Conservation (phyloP, 2,113 vertebrate species). For the Atrichornis clamosus region DNA sequence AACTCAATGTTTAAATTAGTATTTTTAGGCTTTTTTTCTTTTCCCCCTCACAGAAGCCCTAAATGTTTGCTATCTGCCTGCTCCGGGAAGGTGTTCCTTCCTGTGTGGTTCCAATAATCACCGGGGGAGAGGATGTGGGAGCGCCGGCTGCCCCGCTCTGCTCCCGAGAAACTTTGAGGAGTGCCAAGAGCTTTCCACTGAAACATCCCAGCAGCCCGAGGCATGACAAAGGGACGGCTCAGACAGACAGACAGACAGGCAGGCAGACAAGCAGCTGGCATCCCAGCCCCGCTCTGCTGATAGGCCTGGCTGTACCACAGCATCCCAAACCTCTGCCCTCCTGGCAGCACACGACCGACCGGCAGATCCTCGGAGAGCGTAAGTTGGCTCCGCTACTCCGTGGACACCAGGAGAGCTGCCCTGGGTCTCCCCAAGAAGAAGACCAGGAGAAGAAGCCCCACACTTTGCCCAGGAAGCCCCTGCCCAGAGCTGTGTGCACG, state of each 20-base stretch:
- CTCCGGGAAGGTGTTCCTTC: neutral
- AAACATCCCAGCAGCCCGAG: neutral
- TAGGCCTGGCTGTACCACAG: neutral
- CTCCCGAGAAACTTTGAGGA: neutral
- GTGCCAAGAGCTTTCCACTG: neutral
- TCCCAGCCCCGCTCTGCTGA: neutral
- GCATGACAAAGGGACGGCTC: neutral
- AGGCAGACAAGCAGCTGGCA: neutral
- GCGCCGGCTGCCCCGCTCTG: rapidly evolving
- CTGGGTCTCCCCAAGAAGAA: neutral
- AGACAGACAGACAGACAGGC: neutral
- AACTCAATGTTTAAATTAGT: neutral
- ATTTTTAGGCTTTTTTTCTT: neutral
- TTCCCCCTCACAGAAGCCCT: neutral
- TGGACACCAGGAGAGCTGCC: neutral
- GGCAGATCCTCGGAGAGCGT: neutral
- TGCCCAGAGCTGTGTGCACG: neutral
- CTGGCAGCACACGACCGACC: neutral
- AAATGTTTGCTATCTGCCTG: neutral
- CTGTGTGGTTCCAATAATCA: neutral
- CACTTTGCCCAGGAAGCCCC: rapidly evolving
- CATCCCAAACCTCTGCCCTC: neutral
- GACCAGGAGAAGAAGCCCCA: neutral
- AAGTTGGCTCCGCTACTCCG: neutral
- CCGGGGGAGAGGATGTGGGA: rapidly evolving